Conservation (phyloP, 2,113 vertebrate species). For the Vulpes ferrilata region DNA sequence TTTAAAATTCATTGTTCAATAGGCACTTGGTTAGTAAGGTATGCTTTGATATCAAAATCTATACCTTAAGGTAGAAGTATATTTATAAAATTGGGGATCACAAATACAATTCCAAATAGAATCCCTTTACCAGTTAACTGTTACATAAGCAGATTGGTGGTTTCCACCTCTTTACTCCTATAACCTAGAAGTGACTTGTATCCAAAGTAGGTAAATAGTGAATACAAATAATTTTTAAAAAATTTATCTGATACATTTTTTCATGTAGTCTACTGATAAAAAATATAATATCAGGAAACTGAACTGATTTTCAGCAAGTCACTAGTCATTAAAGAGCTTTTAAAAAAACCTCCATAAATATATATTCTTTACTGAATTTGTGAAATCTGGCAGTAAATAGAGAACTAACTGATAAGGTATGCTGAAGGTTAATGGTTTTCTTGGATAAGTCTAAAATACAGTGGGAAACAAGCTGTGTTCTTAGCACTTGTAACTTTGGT, state of each 20-base stretch:
- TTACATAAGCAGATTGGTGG: background rate
- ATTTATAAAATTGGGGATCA: background rate
- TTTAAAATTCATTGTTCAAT: background rate
- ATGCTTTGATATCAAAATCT: background rate
- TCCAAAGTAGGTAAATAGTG: background rate
- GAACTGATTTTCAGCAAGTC: background rate
- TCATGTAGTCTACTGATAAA: background rate
- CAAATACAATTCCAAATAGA: background rate
- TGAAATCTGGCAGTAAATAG: background rate
- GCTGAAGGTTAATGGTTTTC: background rate
- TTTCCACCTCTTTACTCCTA: background rate
- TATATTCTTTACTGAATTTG: background rate
- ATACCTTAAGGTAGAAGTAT: background rate
- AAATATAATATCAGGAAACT: background rate
- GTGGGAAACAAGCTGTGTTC: background rate
- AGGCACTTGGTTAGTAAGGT: background rate
- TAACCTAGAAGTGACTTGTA: background rate
- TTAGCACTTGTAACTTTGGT: background rate
- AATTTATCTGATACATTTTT: background rate
- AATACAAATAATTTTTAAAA: background rate
- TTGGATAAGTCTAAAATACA: background rate
- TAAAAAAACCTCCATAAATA: background rate
- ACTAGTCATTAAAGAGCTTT: background rate
- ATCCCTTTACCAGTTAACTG: background rate
- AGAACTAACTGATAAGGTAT: background rate